phyloP scores from a whole-genome alignment of 92 coral and sea anemone genomes.

The Bergia puertoricense region DNA sequence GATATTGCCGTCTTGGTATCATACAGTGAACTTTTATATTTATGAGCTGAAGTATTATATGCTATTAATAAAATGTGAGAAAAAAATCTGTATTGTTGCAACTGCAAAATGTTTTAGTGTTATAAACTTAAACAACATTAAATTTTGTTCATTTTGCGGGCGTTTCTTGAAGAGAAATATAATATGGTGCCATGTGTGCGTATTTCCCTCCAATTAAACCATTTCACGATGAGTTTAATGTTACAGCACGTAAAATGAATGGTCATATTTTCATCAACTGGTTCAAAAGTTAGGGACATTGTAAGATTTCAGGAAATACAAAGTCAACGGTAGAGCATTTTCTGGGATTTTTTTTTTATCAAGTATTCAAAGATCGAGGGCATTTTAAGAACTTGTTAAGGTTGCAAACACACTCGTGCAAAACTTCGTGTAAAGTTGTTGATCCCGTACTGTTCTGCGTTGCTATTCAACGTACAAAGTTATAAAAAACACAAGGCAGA shows the following conservation, averaged over 20 bases:
- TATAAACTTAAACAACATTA: neutral
- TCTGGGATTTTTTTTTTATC: no score
- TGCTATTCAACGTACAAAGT: neutral
- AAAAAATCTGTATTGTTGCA: neutral
- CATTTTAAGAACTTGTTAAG: neutral
- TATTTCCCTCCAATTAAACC: neutral
- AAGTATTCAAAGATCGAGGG: neutral
- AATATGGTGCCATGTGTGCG: neutral
- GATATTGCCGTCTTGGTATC: conserved; percentile 11
- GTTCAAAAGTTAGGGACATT: neutral
- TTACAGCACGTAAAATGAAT: neutral
- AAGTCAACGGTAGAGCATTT: no score
- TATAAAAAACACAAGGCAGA: neutral
- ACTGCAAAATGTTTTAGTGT: neutral
- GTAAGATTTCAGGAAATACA: neutral
- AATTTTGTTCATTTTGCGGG: neutral
- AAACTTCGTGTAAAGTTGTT: neutral
- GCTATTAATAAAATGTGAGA: neutral
- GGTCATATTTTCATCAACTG: conserved; percentile 5
- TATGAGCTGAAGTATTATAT: neutral
- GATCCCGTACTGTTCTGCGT: neutral
- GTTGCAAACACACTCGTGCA: no score
- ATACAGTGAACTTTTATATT: neutral
- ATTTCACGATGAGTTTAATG: neutral
- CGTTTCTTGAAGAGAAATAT: neutral